Evolutionary conservation across 2,113 vertebrate genomes (phyloP), one percentile per base, ranked within the genome.

Genomic region (Pygoscelis antarcticus): DNA sequence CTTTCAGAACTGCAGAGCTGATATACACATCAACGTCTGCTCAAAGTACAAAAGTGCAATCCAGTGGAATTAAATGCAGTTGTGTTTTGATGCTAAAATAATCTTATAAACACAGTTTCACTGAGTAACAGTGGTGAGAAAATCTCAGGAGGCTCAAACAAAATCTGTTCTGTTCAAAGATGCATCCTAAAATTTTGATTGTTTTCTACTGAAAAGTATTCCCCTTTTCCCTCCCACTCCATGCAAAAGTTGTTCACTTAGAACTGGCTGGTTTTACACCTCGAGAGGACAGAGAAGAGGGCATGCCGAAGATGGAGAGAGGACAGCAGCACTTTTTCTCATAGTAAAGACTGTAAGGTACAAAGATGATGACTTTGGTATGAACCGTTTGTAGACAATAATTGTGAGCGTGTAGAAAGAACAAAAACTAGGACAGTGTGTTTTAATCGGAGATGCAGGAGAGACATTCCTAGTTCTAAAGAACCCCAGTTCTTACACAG

Each of bases 21-120:
- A 91, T 82, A 92, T 15, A 89, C 29, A 30, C 83, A 85, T 71
- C 74, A 68, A 30, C 1, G 17, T 54, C 72, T 96, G 19, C 70
- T 96, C 87, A 38, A 85, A 91, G 78, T 54, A 96, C 66, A 86
- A 25, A 93, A 96, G 44, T 88, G 72, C 77, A 95, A 90, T 87
- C 68, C 88, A 92, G 51, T 81, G 72, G 93, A 95, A 92, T 94
- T 94, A 95, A 97, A 89, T 62, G 46, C 40, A 76, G 62, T 85
- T 89, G 54, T 87, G 55, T 91, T 96, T 92, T 95, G 80, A 93
- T 83, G 65, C 87, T 70, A 94, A 94, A 96, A 92, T 91, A 86
- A 95, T 96, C 87, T 95, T 94, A 87, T 66, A 92, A 96, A 92
- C 52, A 57, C 75, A 84, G 64, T 81, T 93, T 86, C 90, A 62